These are phyloP conservation scores for Caenorhabditis sp. DNA, from an alignment of 2,888 invertebrate species.

Conservation along the genomic window DNA sequence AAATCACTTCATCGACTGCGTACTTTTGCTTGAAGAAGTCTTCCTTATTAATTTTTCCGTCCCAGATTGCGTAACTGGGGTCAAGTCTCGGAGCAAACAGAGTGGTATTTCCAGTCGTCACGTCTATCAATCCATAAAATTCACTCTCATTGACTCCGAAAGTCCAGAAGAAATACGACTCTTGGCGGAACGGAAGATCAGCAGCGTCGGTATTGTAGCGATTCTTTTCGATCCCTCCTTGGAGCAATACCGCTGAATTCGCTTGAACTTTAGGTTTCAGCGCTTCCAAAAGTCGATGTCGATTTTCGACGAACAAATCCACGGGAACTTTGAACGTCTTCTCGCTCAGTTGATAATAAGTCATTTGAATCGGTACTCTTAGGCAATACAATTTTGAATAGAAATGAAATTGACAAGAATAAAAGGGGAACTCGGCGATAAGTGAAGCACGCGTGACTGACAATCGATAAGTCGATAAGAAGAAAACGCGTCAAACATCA, in stretches of 20 bases:
- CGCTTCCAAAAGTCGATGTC: constrained; percentile 67
- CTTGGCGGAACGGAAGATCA: constrained; percentile 81
- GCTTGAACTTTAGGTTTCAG: constrained; percentile 39
- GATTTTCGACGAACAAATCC: constrained; percentile 71
- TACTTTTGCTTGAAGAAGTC: constrained; percentile 88
- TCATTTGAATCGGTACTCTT: too few relatives aligned
- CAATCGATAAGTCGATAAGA: neutral
- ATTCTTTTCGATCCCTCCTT: constrained; percentile 73
- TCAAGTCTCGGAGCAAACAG: constrained; percentile 91
- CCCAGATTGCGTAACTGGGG: constrained; percentile 92
- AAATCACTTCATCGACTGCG: constrained; percentile 86
- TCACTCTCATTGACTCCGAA: constrained; percentile 95
- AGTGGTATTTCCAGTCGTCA: constrained; percentile 82
- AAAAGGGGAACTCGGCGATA: constrained; percentile 1
- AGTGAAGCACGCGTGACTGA: neutral
- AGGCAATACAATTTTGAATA: too few relatives aligned
- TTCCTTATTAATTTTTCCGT: constrained; percentile 87
- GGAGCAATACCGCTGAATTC: constrained; percentile 65
- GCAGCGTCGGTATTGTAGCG: constrained; percentile 77
- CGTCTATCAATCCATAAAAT: constrained; percentile 86
- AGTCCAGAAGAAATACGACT: constrained; percentile 96
- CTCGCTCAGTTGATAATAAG: constrained; percentile 46
- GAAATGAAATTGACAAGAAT: too few relatives aligned
- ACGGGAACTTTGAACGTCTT: constrained; percentile 67
- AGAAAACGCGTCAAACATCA: constrained; percentile 6